Evolutionary conservation across 92 coral and sea anemone species (phyloP).

Genomic region (Umimayanthus chanpuru): DNA sequence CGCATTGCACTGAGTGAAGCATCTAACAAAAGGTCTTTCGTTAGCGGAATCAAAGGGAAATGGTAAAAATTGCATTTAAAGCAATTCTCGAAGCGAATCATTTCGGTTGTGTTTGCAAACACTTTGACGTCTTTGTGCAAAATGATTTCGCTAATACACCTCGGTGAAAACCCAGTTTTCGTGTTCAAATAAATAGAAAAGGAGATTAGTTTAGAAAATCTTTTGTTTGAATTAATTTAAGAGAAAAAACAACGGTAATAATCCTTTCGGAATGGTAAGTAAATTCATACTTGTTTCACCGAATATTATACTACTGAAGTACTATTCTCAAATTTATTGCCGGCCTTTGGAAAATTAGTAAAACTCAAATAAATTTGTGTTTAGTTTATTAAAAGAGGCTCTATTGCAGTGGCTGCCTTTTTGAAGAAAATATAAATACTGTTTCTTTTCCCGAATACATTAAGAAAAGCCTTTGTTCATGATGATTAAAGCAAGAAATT

Average conservation of each 20-base stretch:
- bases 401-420: no score
- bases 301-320: not conserved
- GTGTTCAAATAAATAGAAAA: slow-evolving; percentile 22
- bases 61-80: not conserved
- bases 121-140: slow-evolving; percentile 8
- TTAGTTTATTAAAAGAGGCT: no score
- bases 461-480: not conserved
- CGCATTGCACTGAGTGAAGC: not conserved
- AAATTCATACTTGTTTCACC: not conserved
- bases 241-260: not conserved
- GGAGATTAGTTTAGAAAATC: not conserved
- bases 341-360: not conserved
- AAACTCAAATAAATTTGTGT: no score
- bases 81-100: not conserved
- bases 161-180: not conserved
- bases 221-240: slow-evolving; percentile 1
- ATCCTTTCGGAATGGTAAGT: not conserved
- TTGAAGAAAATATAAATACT: no score
- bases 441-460: not conserved
- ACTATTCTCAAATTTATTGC: not conserved
- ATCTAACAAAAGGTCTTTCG: not conserved
- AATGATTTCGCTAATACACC: slow-evolving; percentile 1
- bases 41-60: not conserved
- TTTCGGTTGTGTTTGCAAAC: not conserved
- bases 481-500: no score